Conservation (phyloP, 2,888 invertebrate species). For the Pterostichus madidus region DNA sequence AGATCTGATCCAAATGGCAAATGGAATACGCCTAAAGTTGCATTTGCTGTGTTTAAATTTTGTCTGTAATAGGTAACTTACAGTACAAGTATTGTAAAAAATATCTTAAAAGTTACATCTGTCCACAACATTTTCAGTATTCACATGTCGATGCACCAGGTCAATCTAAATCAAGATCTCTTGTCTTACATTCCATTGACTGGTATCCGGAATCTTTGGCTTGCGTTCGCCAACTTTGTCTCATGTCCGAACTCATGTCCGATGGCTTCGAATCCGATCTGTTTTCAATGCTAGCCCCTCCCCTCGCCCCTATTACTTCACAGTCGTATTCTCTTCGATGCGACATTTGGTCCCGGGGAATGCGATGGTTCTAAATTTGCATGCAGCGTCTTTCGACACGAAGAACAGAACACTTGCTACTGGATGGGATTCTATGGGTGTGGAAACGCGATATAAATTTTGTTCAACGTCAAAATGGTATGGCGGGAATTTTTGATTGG, state of each 20-base stretch:
- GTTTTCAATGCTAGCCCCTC: not conserved
- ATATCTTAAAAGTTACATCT: not conserved
- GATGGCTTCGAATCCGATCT: not conserved
- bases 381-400: slow-evolving; percentile 27
- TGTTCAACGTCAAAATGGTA: slow-evolving; percentile 29
- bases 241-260: not conserved
- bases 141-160: not conserved
- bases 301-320: not conserved
- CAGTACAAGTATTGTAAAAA: no score
- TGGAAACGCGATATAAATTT: slow-evolving; percentile 39
- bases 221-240: slow-evolving; percentile 11
- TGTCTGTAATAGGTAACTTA: no score
- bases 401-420: not conserved
- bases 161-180: slow-evolving; percentile 30
- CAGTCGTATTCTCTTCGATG: not conserved
- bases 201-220: not conserved
- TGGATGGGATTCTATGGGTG: slow-evolving; percentile 21
- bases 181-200: not conserved
- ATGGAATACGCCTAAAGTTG: no score
- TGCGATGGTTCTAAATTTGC: slow-evolving; percentile 37
- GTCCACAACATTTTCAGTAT: not conserved
- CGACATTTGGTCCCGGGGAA: slow-evolving; percentile 23
- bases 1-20: no score
- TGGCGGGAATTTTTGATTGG: slow-evolving; percentile 44
- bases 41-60: no score